Percentiles rank a stretch among this genome's conserved stretches.
Evolutionary conservation across 2,888 invertebrate species (phyloP).

Genomic region (Syrista parreyssii): DNA sequence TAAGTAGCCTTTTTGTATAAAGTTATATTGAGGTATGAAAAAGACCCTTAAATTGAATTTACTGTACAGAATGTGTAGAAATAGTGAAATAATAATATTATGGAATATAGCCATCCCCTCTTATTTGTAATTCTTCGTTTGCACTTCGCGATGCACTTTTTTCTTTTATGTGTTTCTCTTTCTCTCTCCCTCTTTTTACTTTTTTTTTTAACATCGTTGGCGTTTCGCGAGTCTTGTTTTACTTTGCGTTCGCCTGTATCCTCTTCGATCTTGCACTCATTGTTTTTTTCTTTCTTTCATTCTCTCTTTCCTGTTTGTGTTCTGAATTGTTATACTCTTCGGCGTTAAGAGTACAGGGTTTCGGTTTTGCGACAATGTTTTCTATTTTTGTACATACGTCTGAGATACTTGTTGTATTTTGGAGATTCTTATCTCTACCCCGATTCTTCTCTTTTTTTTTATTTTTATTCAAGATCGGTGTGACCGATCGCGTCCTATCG

Average conservation of each 20-base stretch:
- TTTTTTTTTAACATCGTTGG: not conserved
- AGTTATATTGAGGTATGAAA: constrained; percentile 65
- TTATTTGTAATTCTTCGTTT: not conserved
- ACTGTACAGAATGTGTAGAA: constrained; percentile 67
- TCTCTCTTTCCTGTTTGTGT: not conserved
- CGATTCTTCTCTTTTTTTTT: not conserved
- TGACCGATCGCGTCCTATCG: not conserved
- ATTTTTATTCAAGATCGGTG: not conserved
- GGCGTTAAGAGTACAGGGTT: not conserved
- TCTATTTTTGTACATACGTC: not conserved
- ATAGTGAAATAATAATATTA: constrained; percentile 66
- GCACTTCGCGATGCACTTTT: not conserved
- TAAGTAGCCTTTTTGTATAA: constrained; percentile 67
- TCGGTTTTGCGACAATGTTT: not conserved
- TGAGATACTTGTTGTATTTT: not conserved
- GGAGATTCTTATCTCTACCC: not conserved
- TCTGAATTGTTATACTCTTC: not conserved
- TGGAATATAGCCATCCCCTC: constrained; percentile 55
- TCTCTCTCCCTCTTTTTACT: not conserved
- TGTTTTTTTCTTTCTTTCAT: not conserved
- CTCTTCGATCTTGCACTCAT: not conserved
- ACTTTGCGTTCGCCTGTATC: not conserved
- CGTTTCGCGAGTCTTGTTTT: not conserved
- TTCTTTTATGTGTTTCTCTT: not conserved
- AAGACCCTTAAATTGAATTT: constrained; percentile 63